Percentiles rank a stretch among this genome's conserved stretches.
Evolutionary conservation across 1,140 invertebrate species (phyloP).

Genomic region (Octopus sinensis): DNA sequence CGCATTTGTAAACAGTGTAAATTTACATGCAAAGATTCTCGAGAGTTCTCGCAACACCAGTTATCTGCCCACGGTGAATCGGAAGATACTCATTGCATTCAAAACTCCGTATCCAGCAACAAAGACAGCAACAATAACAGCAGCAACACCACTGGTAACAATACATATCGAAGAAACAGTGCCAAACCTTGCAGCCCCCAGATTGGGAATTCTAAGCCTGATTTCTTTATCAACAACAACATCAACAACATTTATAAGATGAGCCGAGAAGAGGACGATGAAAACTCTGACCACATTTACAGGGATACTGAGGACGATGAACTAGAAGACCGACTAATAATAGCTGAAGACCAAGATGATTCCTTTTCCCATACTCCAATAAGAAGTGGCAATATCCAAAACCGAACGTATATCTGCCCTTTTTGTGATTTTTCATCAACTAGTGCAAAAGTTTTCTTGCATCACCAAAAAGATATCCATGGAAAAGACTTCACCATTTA

Average conservation of each 20-base stretch:
- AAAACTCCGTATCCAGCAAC: neutral
- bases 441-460: conserved; percentile 42
- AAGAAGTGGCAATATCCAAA: conserved; percentile 44
- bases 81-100: conserved; percentile 23
- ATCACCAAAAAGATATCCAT: conserved; percentile 42
- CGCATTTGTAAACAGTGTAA: conserved; percentile 46
- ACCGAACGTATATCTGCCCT: conserved; percentile 43
- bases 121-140: neutral
- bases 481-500: conserved; percentile 40
- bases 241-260: conserved; percentile 17
- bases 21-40: conserved; percentile 42
- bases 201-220: conserved; percentile 19
- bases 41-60: conserved; percentile 46
- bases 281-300: neutral
- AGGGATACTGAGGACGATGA: conserved; percentile 20
- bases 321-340: conserved; percentile 26
- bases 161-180: neutral
- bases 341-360: conserved; percentile 24
- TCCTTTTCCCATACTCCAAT: conserved; percentile 19
- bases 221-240: conserved; percentile 21
- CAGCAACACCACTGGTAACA: neutral
- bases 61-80: conserved; percentile 38
- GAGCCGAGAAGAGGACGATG: conserved; percentile 33
- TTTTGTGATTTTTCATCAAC: conserved; percentile 41
- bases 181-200: conserved; percentile 3